Percentiles rank a stretch among this genome's conserved stretches.
These are phyloP conservation scores for Polyommatus iphigenia DNA, from an alignment of 2,888 invertebrate genomes.

Conservation along the genomic window DNA sequence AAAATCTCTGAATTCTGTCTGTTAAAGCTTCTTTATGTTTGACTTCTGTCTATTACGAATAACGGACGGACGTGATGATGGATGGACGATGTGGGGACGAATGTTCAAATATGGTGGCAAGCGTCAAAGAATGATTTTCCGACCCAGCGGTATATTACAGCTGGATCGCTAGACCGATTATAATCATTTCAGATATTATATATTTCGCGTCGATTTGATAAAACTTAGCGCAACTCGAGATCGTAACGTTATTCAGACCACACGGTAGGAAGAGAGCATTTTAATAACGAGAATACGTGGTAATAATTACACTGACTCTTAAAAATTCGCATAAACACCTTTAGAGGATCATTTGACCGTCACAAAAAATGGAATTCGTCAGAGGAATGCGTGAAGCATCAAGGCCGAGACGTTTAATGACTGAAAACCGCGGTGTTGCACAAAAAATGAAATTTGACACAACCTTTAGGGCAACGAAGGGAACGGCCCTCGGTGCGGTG, in stretches of 20 bases:
- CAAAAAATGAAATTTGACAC: conserved; percentile 29
- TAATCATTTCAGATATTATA: background rate
- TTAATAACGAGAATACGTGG: background rate
- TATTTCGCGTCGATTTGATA: background rate
- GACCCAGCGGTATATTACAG: background rate
- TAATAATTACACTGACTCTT: background rate
- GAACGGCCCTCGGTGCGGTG: conserved; percentile 42
- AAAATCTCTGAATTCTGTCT: no score
- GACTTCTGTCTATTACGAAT: no score
- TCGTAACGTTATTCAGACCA: background rate
- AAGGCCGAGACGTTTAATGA: conserved; percentile 7
- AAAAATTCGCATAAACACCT: conserved; percentile 4
- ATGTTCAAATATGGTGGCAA: background rate
- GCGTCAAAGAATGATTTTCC: background rate
- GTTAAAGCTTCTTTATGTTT: no score
- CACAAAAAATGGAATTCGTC: conserved; percentile 16
- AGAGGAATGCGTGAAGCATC: background rate
- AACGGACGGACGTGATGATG: no score
- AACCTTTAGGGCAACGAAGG: conserved; percentile 17
- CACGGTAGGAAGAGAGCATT: background rate
- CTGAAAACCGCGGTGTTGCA: conserved; percentile 16
- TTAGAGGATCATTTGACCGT: conserved; percentile 4
- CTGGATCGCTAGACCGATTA: background rate
- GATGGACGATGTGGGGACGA: no score
- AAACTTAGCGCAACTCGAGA: background rate